Percentiles rank a stretch among this genome's conserved stretches.
Evolutionary conservation across 2,888 invertebrate genomes (phyloP).

Genomic region (Ichneumon xanthorius): DNA sequence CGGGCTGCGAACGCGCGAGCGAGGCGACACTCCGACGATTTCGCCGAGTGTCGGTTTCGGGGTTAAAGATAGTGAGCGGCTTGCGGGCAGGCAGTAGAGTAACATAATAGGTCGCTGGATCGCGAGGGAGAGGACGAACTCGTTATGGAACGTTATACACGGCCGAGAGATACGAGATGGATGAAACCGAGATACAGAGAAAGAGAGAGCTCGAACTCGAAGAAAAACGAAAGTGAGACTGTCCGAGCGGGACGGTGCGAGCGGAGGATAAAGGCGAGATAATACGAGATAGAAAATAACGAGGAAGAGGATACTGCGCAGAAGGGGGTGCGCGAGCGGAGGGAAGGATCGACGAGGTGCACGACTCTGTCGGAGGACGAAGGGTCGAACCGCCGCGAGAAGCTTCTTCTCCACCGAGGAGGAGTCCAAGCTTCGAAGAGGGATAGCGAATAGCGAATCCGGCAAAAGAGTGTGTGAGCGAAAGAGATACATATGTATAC

Average conservation of each 20-base stretch:
- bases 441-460: constrained; percentile 51
- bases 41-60: constrained; percentile 74
- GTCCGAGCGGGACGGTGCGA: constrained; percentile 52
- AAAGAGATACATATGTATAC: background rate
- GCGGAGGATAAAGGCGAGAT: constrained; percentile 67
- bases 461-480: constrained; percentile 41
- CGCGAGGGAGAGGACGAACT: constrained; percentile 5
- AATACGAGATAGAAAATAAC: constrained; percentile 73
- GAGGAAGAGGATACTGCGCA: constrained; percentile 59
- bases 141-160: constrained; percentile 25
- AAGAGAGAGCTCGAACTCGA: constrained; percentile 27
- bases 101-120: constrained; percentile 76
- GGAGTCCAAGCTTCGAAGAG: constrained; percentile 52
- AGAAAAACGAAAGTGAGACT: constrained; percentile 66
- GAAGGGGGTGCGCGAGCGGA: constrained; percentile 52
- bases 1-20: background rate
- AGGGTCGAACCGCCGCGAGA: constrained; percentile 51
- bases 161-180: constrained; percentile 32
- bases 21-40: constrained; percentile 60
- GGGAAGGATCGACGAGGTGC: constrained; percentile 64
- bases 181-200: constrained; percentile 39
- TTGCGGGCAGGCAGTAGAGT: constrained; percentile 76
- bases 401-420: constrained; percentile 28
- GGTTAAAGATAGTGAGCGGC: constrained; percentile 76
- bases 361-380: constrained; percentile 68